Evolutionary conservation across 2,113 vertebrate species (phyloP), one percentile per base, ranked within the genome.

Genomic region (Elaphurus davidianus): DNA sequence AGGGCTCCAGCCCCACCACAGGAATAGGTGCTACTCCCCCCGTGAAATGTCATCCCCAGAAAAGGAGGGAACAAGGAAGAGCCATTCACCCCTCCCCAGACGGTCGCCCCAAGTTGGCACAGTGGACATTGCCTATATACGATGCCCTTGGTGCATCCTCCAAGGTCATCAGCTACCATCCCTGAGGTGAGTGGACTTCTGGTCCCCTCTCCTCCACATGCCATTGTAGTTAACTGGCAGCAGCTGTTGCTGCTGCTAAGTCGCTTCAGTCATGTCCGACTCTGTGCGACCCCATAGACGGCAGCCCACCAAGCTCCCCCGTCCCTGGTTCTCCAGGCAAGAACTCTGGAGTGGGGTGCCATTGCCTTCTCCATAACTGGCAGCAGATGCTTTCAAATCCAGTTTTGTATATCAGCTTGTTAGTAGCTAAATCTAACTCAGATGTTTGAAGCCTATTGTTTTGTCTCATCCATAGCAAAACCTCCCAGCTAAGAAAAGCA

Each of bases 371-470:
- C 47, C 12, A 12, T 23, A 95, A 15, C 12, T 62, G 57, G 14
- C 23, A 3, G 19, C 33, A 91, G 17, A 88, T 47, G 52, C 74
- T 87, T 64, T n/a, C 71, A 86, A 86, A 74, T 59, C 50, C 71
- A 50, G 54, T 54, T 27, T 67, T 86, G 57, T 33, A 47, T 3
- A 52, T 45, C 55, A 67, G 10, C 64, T 92, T 97, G 47, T 86
- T n/a, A 94, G 67, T 52, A 67, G 67, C 45, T 82, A 47, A 95
- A 8, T 81, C 91, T 94, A 91, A 97, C 87, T 91, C 86, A 93
- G 91, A 45, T 64, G 21, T 17, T 55, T 67, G 71, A 76, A 85
- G 28, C 5, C 43, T 54, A 23, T n/a, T 52, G 59, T 50, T 90
- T 96, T 47, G 67, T 30, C 82, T 95, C 43, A 89, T 85, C 19